Conservation (phyloP, 2,113 vertebrate species). For the Podarcis muralis region DNA sequence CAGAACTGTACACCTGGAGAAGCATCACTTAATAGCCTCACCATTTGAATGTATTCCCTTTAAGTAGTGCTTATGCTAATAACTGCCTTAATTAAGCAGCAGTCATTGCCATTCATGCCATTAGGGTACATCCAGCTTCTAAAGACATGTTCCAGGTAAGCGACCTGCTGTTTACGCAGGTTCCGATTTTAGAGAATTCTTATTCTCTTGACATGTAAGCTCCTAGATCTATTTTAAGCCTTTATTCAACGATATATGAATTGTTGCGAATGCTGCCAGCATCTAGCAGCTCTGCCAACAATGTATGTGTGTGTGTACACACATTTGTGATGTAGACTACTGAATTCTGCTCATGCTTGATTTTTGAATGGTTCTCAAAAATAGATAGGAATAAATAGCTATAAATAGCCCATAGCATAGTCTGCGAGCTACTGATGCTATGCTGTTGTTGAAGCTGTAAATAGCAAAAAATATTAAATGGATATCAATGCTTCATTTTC, state of each 20-base stretch:
- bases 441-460: background rate
- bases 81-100: conserved; percentile 23
- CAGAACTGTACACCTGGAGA: background rate
- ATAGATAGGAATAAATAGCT: conserved; percentile 18
- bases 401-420: background rate
- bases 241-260: no score
- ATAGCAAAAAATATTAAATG: background rate
- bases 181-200: conserved; percentile 17
- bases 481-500: background rate
- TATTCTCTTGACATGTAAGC: background rate
- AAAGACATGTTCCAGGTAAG: conserved; percentile 1
- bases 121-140: conserved; percentile 22
- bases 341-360: background rate
- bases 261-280: no score
- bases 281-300: no score
- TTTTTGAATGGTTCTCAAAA: background rate
- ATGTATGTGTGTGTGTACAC: background rate
- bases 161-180: background rate
- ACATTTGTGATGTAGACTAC: background rate
- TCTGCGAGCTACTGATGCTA: background rate
- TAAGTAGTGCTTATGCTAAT: conserved; percentile 8
- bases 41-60: conserved; percentile 13
- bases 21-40: background rate
- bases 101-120: background rate
- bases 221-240: background rate